These are phyloP conservation scores for Ennomos fuscantarius DNA, from an alignment of 2,888 invertebrate species.

Conservation along the genomic window DNA sequence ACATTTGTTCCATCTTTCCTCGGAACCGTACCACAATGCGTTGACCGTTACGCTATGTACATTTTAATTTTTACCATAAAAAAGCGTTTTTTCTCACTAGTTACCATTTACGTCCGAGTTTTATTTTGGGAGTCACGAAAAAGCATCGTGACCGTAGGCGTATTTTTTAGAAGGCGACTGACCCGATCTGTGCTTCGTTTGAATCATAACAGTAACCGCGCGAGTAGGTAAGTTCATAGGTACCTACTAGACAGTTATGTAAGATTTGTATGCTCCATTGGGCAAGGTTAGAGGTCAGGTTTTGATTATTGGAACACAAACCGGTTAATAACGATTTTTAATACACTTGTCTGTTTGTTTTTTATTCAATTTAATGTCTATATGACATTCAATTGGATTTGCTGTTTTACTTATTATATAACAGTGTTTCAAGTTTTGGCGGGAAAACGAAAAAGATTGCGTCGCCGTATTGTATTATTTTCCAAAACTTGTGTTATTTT, in stretches of 20 bases:
- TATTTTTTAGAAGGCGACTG: constrained; percentile 56
- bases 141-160: constrained; percentile 63
- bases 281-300: background rate
- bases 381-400: too few species aligned
- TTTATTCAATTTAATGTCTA: too few species aligned
- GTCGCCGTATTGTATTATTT: too few species aligned
- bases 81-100: constrained; percentile 30
- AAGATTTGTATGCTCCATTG: background rate
- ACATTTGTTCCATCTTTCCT: constrained; percentile 7
- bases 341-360: too few species aligned
- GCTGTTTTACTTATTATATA: too few species aligned
- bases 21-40: constrained; percentile 18
- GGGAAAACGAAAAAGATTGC: too few species aligned
- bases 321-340: too few species aligned
- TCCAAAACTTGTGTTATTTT: too few species aligned
- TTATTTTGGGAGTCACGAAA: constrained; percentile 62
- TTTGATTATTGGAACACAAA: background rate
- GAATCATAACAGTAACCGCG: constrained; percentile 20
- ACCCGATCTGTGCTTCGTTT: constrained; percentile 43
- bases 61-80: constrained; percentile 35
- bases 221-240: background rate
- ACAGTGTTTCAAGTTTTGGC: too few species aligned
- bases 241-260: constrained; percentile 6
- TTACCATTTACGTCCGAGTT: constrained; percentile 37
- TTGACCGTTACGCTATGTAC: constrained; percentile 29